Base-by-base conservation (phyloP, 2,113 vertebrate species). In the cattle (Bos taurus) region DNA sequence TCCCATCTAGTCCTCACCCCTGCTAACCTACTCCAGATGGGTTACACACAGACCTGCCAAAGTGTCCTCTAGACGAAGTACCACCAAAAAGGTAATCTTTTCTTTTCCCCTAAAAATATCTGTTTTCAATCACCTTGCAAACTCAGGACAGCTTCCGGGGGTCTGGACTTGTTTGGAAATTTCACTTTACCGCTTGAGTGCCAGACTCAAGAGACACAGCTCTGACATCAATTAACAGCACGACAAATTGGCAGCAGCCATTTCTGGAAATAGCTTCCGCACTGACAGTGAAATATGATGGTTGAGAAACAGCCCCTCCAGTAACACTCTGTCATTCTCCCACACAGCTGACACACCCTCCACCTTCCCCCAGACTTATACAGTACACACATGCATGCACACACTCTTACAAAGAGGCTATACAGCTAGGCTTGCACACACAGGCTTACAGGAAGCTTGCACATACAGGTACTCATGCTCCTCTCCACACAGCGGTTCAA, bases 151-250 rank as follows among this genome's bases (percentile, higher is more conserved):
- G 83, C 77, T 85, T 64, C 67, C 16, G 0, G 52, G 48, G 43
- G 26, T 62, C 59, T 60, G 54, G 36, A 77, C 50, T 25, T 96
- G 48, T 98, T 96, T 96, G 59, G 40, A 91, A 97, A 95, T 96
- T 95, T 80, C n/a, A 85, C 40, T 97, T 83, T 92, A 40, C 33
- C 2, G 2, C 56, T 60, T 15, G 43, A 96, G 56, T 85, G 80
- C 71, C 93, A 97, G 80, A 86, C 89, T 84, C 54, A 78, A 40
- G 26, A 67, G 83, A 91, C 33, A 84, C 88, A 85, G 30, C 52
- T 94, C 56, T 96, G 80, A 94, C 71, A 96, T 82, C 91, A 98
- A 87, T 97, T 98, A 98, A 78, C 83, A 97, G 62, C 71, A n/a
- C 0, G 7, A 91, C 67, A 97, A 46, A 96, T 86, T 9, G 2